phyloP scores from a whole-genome alignment of 2,113 vertebrate species.

The Eulemur macaco region DNA sequence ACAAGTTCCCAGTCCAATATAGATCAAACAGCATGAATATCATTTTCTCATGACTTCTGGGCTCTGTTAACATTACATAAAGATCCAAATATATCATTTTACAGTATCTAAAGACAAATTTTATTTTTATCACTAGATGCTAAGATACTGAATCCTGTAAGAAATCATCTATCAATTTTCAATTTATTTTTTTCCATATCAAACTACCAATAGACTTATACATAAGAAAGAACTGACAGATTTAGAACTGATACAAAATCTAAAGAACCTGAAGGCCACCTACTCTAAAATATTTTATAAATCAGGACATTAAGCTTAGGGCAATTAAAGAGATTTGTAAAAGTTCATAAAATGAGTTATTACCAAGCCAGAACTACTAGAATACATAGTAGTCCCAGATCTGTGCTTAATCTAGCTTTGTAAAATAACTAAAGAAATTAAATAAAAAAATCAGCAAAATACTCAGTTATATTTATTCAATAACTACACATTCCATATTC shows the following conservation, averaged over 20 bases:
- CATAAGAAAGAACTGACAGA: neutral
- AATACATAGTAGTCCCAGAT: neutral
- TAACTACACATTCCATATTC: neutral
- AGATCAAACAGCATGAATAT: neutral
- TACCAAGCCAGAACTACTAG: neutral
- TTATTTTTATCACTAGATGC: conserved; percentile 14
- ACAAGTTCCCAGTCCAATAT: neutral
- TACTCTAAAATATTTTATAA: conserved; percentile 13
- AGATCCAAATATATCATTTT: conserved; percentile 25
- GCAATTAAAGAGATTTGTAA: neutral
- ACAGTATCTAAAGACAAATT: neutral
- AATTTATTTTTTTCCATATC: neutral
- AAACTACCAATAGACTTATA: neutral
- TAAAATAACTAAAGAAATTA: neutral
- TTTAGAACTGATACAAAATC: neutral
- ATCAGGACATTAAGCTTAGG: neutral
- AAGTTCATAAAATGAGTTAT: conserved; percentile 7
- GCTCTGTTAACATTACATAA: conserved; percentile 11
- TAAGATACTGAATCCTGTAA: neutral
- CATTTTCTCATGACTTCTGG: conserved; percentile 19
- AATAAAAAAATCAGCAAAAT: neutral
- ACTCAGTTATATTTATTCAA: neutral
- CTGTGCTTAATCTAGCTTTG: neutral
- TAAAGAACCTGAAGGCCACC: neutral
- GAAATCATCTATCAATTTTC: neutral